phyloP scores from a whole-genome alignment of 2,888 invertebrate genomes.

The Luperina nickerlii region DNA sequence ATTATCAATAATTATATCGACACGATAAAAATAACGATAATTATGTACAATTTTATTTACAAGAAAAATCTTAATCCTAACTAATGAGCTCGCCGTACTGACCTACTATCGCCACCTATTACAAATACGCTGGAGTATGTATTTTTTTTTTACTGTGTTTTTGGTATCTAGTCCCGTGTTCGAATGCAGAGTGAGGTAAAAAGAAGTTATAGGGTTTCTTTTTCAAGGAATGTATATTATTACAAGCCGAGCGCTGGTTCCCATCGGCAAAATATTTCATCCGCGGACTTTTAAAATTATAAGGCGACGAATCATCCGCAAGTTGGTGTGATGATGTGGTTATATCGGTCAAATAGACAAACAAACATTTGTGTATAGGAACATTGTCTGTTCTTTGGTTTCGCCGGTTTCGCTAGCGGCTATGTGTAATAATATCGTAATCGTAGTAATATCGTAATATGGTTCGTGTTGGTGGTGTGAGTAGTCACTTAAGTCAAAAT shows the following conservation, averaged over 20 bases:
- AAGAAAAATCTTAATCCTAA: not conserved
- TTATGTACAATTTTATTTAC: constrained; percentile 28
- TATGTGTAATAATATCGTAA: constrained; percentile 1
- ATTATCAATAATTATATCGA: constrained; percentile 15
- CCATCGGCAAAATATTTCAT: too few species aligned
- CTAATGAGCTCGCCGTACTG: not conserved
- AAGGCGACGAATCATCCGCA: too few species aligned
- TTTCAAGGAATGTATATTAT: not conserved
- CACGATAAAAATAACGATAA: constrained; percentile 17
- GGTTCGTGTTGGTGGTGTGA: too few species aligned
- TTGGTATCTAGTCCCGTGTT: not conserved
- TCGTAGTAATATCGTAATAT: too few species aligned
- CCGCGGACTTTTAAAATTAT: too few species aligned
- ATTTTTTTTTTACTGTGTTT: not conserved
- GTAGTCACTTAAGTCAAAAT: too few species aligned
- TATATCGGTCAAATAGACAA: not conserved
- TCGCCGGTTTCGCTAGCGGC: not conserved
- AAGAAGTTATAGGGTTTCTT: not conserved
- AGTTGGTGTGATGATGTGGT: not conserved
- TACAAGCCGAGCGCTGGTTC: too few species aligned
- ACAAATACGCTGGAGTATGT: not conserved
- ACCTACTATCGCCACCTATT: not conserved
- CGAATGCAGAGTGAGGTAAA: not conserved
- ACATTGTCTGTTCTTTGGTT: too few species aligned
- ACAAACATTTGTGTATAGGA: not conserved